Evolutionary conservation across 1,140 invertebrate species (phyloP).

Genomic region (Anadara kagoshimensis): DNA sequence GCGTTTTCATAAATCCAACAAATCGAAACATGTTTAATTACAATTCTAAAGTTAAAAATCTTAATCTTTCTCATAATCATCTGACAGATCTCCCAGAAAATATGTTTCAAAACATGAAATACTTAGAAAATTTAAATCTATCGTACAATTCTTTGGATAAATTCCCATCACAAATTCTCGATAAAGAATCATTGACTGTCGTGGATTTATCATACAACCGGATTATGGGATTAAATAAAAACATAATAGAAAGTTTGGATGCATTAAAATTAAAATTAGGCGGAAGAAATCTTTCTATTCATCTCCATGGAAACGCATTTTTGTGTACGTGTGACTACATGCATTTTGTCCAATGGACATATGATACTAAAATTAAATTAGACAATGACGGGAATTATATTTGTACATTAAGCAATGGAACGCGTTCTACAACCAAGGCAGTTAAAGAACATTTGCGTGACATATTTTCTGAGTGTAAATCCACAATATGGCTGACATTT

Average conservation of each 20-base stretch:
- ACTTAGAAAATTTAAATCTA: slow-evolving; percentile 4
- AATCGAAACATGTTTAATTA: neutral
- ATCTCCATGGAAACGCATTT: neutral
- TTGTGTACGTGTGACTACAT: neutral
- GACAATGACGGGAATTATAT: slow-evolving; percentile 1
- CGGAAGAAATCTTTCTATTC: neutral
- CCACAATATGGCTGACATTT: neutral
- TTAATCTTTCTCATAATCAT: slow-evolving; percentile 6
- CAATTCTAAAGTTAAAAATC: neutral
- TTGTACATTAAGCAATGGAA: neutral
- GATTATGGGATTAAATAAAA: neutral
- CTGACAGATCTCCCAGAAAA: neutral
- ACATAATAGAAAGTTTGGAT: neutral
- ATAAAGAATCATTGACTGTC: neutral
- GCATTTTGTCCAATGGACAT: slow-evolving; percentile 2
- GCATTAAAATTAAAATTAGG: no score
- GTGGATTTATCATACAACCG: neutral
- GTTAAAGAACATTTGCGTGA: slow-evolving; percentile 2
- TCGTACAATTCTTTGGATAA: neutral
- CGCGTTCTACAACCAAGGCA: neutral
- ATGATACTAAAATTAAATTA: neutral
- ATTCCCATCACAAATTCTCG: neutral
- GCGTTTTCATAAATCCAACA: neutral
- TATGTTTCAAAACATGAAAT: neutral
- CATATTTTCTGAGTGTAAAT: neutral